These are phyloP conservation scores for Cataglyphis albicans DNA, from an alignment of 2,888 invertebrate genomes.

Conservation along the genomic window DNA sequence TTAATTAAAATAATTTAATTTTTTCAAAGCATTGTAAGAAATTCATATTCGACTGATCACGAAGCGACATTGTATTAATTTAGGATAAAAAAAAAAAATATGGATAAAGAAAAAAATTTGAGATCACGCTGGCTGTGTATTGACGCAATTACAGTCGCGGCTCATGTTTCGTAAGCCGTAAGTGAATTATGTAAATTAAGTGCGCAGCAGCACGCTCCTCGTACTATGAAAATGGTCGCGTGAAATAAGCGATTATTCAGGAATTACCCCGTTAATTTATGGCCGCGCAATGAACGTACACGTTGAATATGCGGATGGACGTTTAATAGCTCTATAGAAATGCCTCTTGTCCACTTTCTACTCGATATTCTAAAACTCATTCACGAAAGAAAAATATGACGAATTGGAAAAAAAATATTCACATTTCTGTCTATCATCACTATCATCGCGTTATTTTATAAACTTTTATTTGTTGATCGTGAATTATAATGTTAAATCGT, in stretches of 20 bases:
- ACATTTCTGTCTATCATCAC: background rate
- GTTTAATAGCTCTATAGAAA: constrained; percentile 54
- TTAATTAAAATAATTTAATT: background rate
- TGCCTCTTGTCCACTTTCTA: constrained; percentile 6
- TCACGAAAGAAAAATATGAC: background rate
- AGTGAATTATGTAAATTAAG: constrained; percentile 76
- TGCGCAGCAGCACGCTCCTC: constrained; percentile 53
- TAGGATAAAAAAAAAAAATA: background rate
- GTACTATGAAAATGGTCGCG: constrained; percentile 67
- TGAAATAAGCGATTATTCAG: constrained; percentile 75
- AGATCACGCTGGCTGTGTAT: constrained; percentile 46
- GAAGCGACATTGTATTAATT: background rate
- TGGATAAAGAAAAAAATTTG: constrained; percentile 12
- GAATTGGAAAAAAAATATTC: background rate
- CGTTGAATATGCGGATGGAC: constrained; percentile 56
- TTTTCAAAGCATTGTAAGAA: background rate
- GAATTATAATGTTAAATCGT: background rate
- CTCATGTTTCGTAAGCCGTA: constrained; percentile 57
- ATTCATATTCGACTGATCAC: background rate
- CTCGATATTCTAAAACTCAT: constrained; percentile 17
- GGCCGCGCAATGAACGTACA: constrained; percentile 50
- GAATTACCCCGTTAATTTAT: constrained; percentile 72
- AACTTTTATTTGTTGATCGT: background rate
- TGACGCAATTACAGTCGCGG: constrained; percentile 61
- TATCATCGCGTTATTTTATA: background rate